phyloP scores from a whole-genome alignment of 1,140 invertebrate genomes.

The Lucilia cuprina region DNA sequence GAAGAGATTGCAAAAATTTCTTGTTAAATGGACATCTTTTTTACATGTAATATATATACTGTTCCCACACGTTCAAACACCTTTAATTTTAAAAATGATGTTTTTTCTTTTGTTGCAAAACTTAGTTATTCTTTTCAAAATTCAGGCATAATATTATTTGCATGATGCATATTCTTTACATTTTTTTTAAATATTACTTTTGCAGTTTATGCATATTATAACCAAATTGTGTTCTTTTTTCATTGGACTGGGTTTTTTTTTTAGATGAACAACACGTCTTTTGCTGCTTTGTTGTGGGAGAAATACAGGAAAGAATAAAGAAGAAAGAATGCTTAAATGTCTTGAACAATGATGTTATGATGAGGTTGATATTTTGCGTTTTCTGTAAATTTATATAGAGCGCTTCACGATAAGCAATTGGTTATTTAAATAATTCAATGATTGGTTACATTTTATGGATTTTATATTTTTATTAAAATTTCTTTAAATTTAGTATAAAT shows the following conservation, averaged over 20 bases:
- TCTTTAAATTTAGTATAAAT: no score
- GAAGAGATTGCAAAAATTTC: not conserved
- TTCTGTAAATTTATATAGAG: not conserved
- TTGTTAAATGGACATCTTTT: slow-evolving; percentile 17
- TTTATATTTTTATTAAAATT: no score
- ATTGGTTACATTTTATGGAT: no score
- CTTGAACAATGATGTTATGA: not conserved
- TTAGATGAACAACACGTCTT: not conserved
- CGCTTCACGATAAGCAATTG: no score
- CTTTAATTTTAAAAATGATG: slow-evolving; percentile 5
- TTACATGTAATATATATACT: slow-evolving; percentile 33
- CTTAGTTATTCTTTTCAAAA: not conserved
- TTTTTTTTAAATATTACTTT: not conserved
- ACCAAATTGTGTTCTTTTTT: no score
- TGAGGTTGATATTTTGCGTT: slow-evolving; percentile 13
- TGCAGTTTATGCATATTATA: no score
- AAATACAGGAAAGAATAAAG: no score
- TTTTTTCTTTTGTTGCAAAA: not conserved
- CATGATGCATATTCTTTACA: not conserved
- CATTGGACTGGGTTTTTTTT: no score
- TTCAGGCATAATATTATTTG: slow-evolving; percentile 10
- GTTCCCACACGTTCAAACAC: slow-evolving; percentile 31
- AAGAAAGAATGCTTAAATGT: no score
- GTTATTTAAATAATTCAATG: no score
- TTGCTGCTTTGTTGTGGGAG: not conserved